phyloP scores from a whole-genome alignment of 2,888 invertebrate genomes.

The Thera obeliscata region DNA sequence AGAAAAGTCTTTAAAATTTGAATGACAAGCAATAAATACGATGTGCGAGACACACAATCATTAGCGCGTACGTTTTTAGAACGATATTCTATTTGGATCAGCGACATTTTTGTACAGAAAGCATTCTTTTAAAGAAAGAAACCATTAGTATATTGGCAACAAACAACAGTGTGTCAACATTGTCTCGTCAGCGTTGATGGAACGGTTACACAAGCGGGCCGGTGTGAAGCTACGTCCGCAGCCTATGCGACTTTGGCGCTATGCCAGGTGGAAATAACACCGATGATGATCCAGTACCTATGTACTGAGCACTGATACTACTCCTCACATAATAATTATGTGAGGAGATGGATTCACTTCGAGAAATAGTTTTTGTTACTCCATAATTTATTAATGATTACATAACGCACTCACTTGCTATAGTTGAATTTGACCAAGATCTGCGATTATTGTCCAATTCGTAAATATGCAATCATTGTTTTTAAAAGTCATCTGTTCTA shows the following conservation, averaged over 20 bases:
- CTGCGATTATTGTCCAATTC: too few species aligned
- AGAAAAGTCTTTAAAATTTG: conserved; percentile 28
- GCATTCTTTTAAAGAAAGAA: conserved; percentile 26
- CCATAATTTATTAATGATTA: too few species aligned
- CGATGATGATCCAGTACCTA: conserved; percentile 49
- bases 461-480: too few species aligned
- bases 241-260: conserved; percentile 51
- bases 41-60: conserved; percentile 27
- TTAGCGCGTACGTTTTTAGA: conserved; percentile 12
- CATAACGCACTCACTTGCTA: too few species aligned
- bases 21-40: conserved; percentile 36
- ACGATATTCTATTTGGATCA: conserved; percentile 17
- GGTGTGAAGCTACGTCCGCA: conserved; percentile 42
- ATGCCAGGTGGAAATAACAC: conserved; percentile 60
- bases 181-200: conserved; percentile 57
- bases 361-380: too few species aligned
- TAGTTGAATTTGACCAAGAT: too few species aligned
- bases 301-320: neutral
- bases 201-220: conserved; percentile 56
- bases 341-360: too few species aligned
- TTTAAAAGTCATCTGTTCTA: too few species aligned
- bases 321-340: neutral
- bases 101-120: conserved; percentile 12
- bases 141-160: conserved; percentile 43
- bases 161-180: conserved; percentile 46